Base-by-base conservation (phyloP, 1,140 invertebrate species). In the Euura saliciscinereae region DNA sequence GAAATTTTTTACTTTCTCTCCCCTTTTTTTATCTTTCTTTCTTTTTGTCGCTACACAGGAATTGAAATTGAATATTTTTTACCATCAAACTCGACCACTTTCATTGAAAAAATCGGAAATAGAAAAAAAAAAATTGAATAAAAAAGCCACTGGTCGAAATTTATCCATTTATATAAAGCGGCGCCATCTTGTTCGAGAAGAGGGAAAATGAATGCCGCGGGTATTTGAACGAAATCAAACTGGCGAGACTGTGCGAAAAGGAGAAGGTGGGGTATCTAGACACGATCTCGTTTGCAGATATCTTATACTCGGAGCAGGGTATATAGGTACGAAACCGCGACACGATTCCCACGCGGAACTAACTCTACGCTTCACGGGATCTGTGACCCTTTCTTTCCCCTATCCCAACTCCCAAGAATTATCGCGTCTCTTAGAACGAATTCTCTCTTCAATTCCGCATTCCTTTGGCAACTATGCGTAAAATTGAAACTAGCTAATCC, bases 121-220 rank as follows among this genome's bases (percentile, higher is more conserved):
- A 28, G 1, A 28, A 28, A 28, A 28, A 28, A 73, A 45, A 5
- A 13, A 59, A 45, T 68, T 73, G 42, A 6, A 71, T 45, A 6
- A 70, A 75, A 74, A 28, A 28, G 28, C 28, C 28, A 28, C 28
- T 28, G 28, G 28, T 28, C 28, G 28, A 28, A 28, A 28, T 28
- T 28, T 28, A 28, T 0, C 28, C 28, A 28, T 28, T 28, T 28
- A 28, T 28, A 28, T 28, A 28, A 28, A 28, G 28, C 28, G 0
- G 28, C 28, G 28, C 28, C 28, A 28, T 28, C 28, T 28, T 28
- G 28, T 28, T 28, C 28, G 28, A 77, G 73, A 73, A 73, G 45
- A 71, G 72, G 42, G 74, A 75, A 70, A 77, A 76, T 66, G 75
- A 74, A 76, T 77, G 77, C 46, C 11, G 13, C 8, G 59, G 5